These are phyloP conservation scores for Chrysocyon brachyurus DNA, from an alignment of 2,797 vertebrate species.

Conservation along the genomic window DNA sequence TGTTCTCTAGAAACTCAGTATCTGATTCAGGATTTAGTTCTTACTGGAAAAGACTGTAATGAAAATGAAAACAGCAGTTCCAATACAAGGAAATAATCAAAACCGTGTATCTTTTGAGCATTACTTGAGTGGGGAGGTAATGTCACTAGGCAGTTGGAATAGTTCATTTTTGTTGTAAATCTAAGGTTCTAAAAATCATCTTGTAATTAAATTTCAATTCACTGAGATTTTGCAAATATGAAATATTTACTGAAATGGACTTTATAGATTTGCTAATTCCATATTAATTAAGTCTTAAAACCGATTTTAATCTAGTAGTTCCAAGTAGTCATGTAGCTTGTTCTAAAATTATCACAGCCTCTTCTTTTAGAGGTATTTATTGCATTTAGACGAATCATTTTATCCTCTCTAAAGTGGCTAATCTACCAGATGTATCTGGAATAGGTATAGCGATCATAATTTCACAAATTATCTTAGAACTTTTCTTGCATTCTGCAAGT, in stretches of 20 bases:
- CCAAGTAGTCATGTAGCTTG: background rate
- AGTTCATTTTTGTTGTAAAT: conserved; percentile 26
- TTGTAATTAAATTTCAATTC: conserved; percentile 68
- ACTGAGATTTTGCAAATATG: conserved; percentile 29
- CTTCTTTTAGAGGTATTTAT: background rate
- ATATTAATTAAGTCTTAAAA: background rate
- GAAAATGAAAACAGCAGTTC: conserved; percentile 46
- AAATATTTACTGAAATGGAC: conserved; percentile 49
- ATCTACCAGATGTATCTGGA: conserved; percentile 34
- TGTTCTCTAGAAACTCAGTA: conserved; percentile 5
- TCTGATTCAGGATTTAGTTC: conserved; percentile 44
- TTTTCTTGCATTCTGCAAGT: background rate
- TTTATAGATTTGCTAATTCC: conserved; percentile 67
- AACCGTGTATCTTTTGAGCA: background rate
- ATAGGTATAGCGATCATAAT: background rate
- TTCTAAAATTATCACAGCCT: conserved; percentile 18
- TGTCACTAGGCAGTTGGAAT: background rate
- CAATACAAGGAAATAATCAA: background rate
- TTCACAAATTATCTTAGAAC: conserved; percentile 17
- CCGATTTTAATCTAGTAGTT: background rate
- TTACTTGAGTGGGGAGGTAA: background rate
- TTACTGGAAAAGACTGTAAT: conserved; percentile 26
- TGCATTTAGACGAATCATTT: background rate
- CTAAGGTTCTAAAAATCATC: conserved; percentile 47
- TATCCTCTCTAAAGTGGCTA: background rate